phyloP scores from a whole-genome alignment of 2,797 vertebrate species.

The Poeciliopsis presidionis region DNA sequence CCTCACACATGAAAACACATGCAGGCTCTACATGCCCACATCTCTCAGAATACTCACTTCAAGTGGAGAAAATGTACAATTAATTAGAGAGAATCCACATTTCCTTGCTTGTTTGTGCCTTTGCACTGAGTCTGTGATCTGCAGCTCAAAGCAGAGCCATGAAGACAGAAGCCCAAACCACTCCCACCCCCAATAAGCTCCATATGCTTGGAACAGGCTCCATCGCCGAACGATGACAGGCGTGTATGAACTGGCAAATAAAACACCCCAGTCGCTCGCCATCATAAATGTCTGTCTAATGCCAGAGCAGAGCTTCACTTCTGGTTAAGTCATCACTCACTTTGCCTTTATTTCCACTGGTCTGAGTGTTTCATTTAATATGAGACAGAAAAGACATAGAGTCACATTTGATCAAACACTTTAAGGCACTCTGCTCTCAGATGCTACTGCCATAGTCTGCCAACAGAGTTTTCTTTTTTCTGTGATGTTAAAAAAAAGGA shows the following conservation, averaged over 20 bases:
- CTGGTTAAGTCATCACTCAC: slow-evolving; percentile 29
- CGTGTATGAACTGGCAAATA: slow-evolving; percentile 46
- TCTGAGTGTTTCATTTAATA: slow-evolving; percentile 14
- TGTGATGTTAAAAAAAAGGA: slow-evolving; percentile 32
- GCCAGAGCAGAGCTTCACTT: slow-evolving; percentile 19
- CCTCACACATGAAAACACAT: slow-evolving; percentile 54
- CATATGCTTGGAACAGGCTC: slow-evolving; percentile 60
- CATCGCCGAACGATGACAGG: slow-evolving; percentile 55
- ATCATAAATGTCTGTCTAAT: slow-evolving; percentile 45
- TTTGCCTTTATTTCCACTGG: slow-evolving; percentile 11
- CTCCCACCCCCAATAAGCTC: slow-evolving; percentile 49
- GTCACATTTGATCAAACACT: slow-evolving; percentile 27
- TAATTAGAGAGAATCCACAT: slow-evolving; percentile 69
- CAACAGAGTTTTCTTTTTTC: slow-evolving; percentile 51
- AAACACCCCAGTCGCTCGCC: slow-evolving; percentile 56
- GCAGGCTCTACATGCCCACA: slow-evolving; percentile 44
- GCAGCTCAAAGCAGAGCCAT: slow-evolving; percentile 56
- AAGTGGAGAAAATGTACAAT: slow-evolving; percentile 68
- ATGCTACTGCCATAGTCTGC: slow-evolving; percentile 43
- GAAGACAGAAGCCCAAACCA: slow-evolving; percentile 51
- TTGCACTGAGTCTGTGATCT: slow-evolving; percentile 61
- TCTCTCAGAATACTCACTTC: slow-evolving; percentile 59
- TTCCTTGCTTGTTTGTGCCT: slow-evolving; percentile 60
- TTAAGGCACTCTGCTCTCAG: slow-evolving; percentile 34
- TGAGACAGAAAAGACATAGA: slow-evolving; percentile 7